Base-by-base conservation (phyloP, 2,797 vertebrate genomes). In the Rhodeus uyekii region DNA sequence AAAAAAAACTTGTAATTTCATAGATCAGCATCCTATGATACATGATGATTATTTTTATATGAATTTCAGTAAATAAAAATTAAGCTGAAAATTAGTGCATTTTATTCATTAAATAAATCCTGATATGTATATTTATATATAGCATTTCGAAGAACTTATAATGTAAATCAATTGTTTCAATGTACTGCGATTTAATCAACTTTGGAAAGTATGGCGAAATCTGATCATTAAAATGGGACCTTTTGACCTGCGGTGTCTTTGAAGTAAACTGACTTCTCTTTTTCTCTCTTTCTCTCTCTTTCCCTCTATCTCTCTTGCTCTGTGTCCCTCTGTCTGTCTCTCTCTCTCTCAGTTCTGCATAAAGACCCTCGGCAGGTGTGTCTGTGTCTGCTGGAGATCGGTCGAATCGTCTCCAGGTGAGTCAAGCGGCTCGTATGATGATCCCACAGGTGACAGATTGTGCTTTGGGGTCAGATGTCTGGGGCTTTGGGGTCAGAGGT, bases 281-380 rank as follows among this genome's bases (percentile, higher is more conserved):
- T 55, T 9, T 29, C 39, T 44, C 14, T 8, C 38, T 19, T 16
- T 2, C 24, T 10, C 27, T 27, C n/a, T 3, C 42, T 34, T 19
- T 2, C 29, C 8, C 4, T 13, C 24, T 27, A n/a, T 24, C 53
- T 27, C n/a, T 13, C 44, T 14, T 10, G 0, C 29, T n/a, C 29
- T 2, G 14, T 5, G 27, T 13, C 2, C 0, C 19, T 22, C 7
- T 3, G 18, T 22, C 48, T 19, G 16, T 48, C 9, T 10, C 42
- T 48, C 18, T 12, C 18, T 22, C 32, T 8, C n/a, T 64, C 86
- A 99, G 98, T 99, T 89, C 93, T 99, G 73, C 98, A 99, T 90
- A 99, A 97, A 90, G 95, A 99, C 87, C 97, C 97, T 63, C 96
- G 98, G 39, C 98, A 99, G 88, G 98, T 99, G 5, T 99, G 98